A percentile compares a stretch with the other conserved stretches of the same genome.
Conservation (phyloP, 2,888 invertebrate species). For the Eilema griseolum region DNA sequence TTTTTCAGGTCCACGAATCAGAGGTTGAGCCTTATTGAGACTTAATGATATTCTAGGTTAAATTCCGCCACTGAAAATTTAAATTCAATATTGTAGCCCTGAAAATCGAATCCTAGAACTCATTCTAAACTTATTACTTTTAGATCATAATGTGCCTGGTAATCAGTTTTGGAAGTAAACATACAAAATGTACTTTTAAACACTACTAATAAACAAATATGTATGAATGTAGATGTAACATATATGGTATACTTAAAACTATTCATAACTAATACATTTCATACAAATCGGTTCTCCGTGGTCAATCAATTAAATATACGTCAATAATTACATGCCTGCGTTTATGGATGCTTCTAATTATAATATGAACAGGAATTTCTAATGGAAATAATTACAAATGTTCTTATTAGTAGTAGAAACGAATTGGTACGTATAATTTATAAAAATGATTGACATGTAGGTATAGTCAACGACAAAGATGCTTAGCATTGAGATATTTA, state of each 20-base stretch:
- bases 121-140: too few species aligned
- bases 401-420: conserved; percentile 55
- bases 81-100: too few species aligned
- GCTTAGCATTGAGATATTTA: too few species aligned
- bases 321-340: conserved; percentile 67
- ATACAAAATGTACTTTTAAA: too few species aligned
- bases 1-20: too few species aligned
- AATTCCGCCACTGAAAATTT: too few species aligned
- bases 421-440: conserved; percentile 41
- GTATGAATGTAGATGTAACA: background rate
- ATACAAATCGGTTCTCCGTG: conserved; percentile 71
- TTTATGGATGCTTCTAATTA: conserved; percentile 72
- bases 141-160: too few species aligned
- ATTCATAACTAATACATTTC: conserved; percentile 44
- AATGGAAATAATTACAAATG: conserved; percentile 62
- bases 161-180: too few species aligned
- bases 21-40: too few species aligned
- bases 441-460: conserved; percentile 44
- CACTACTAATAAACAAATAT: background rate
- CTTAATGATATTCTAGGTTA: too few species aligned
- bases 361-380: conserved; percentile 67
- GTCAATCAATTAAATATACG: conserved; percentile 74
- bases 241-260: conserved; percentile 20
- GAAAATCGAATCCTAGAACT: too few species aligned
- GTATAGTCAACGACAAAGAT: background rate